Conservation (phyloP, 2,113 vertebrate genomes). For the Phylloscopus trochilus region DNA sequence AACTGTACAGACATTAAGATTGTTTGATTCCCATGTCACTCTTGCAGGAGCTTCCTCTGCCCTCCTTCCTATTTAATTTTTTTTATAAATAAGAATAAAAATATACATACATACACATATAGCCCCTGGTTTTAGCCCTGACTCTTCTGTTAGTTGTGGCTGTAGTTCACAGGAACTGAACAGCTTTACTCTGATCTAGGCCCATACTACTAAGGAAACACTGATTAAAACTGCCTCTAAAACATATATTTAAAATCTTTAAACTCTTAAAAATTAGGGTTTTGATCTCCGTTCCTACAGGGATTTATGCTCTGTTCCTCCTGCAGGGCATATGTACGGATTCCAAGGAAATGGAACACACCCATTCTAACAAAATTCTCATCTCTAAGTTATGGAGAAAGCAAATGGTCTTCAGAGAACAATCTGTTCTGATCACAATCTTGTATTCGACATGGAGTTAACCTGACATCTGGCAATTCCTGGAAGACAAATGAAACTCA, state of each 20-base stretch:
- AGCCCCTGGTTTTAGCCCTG: neutral
- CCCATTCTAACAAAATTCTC: neutral
- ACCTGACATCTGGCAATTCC: neutral
- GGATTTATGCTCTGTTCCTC: neutral
- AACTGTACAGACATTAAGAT: neutral
- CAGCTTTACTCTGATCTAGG: neutral
- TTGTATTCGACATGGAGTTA: neutral
- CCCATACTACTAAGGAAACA: neutral
- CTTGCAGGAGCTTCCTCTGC: neutral
- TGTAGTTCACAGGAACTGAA: neutral
- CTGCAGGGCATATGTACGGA: rapidly evolving
- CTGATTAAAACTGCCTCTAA: neutral
- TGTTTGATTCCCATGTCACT: neutral
- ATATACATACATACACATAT: neutral
- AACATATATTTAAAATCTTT: neutral
- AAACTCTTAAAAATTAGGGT: neutral
- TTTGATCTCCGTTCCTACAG: neutral
- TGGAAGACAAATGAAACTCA: conserved; percentile 47
- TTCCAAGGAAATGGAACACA: neutral
- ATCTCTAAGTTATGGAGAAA: neutral
- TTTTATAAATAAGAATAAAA: neutral
- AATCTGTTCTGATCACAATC: neutral
- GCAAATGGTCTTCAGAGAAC: neutral
- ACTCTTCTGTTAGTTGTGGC: neutral
- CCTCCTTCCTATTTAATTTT: neutral